These are phyloP conservation scores for Astropecten irregularis DNA, from an alignment of 53 echinoderm and acorn worm species.

Conservation along the genomic window DNA sequence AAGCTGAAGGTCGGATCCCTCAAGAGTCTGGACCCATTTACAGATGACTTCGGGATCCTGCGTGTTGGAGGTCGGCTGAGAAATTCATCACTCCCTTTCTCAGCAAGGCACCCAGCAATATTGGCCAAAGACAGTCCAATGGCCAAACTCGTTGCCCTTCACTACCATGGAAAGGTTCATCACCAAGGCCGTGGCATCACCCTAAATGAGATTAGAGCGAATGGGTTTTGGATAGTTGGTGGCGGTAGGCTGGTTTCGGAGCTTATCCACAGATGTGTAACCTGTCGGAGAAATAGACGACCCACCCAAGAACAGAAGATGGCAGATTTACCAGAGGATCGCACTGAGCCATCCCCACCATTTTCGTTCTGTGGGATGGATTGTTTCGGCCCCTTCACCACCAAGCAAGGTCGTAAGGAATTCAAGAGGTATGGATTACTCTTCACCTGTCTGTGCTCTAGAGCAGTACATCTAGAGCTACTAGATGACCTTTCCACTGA, in stretches of 20 bases:
- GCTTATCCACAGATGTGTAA: conserved; percentile 60
- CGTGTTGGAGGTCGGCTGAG: conserved; percentile 39
- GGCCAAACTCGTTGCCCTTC: conserved; percentile 11
- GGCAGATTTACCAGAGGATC: conserved; percentile 43
- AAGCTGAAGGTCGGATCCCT: conserved; percentile 4
- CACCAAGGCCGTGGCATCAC: conserved; percentile 64
- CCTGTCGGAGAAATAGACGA: conserved; percentile 56
- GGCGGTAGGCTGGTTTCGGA: conserved; percentile 26
- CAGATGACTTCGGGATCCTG: conserved; percentile 23
- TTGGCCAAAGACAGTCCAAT: conserved; percentile 19
- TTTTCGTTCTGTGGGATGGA: conserved; percentile 58
- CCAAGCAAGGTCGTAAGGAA: conserved; percentile 54
- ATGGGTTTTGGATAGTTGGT: conserved; percentile 59
- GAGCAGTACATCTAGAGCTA: conserved; percentile 60
- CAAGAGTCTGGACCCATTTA: conserved; percentile 11
- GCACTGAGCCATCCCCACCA: conserved; percentile 32
- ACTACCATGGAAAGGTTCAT: conserved; percentile 39
- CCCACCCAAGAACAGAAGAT: conserved; percentile 61
- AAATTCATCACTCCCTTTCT: conserved; percentile 19
- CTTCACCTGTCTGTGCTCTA: conserved; percentile 57
- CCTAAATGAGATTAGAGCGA: conserved; percentile 45
- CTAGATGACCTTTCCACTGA: conserved; percentile 61
- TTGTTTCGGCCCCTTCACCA: conserved; percentile 60
- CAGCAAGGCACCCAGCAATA: conserved; percentile 38
- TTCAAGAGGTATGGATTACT: conserved; percentile 58